Evolutionary conservation across 2,113 vertebrate genomes (phyloP), one percentile per base, ranked within the genome.

Genomic region (Callospermophilus lateralis): DNA sequence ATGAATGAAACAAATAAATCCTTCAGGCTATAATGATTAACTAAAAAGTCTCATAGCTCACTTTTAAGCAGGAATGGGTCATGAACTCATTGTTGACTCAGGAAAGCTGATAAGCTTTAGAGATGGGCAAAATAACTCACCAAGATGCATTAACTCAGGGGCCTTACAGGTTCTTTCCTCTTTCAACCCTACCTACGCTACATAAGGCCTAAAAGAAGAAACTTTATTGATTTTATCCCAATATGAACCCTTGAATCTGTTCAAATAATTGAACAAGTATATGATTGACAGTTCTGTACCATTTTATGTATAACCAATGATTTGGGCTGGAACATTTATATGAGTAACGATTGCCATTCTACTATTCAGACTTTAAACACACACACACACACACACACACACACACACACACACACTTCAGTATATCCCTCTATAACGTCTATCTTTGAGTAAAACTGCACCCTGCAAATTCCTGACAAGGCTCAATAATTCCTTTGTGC

Each of bases 271-370:
- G 13, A 74, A 55, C 16, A 79, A 68, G n/a, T 16, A 6, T 67
- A 26, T 85, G 22, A 65, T 26, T 65, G 70, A 51, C 37, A 85
- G 8, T 78, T 89, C 65, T 48, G 30, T 5, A 84, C 26, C 28
- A 42, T n/a, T 93, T 89, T 68, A 17, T 39, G 45, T 67, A 9
- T 80, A 84, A 85, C 51, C 76, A 4, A 24, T 85, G 48, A 79
- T 68, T 81, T 45, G 37, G 78, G 30, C 53, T 77, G 81, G n/a
- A 70, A 88, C 8, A 42, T 73, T 89, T 88, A 79, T 39, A 65
- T 77, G 30, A 72, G 37, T 61, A 89, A 78, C 53, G 63, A 55
- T 63, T 96, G 80, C 32, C 72, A 48, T n/a, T 76, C 73, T 93
- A 51, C 32, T 39, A 58, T 34, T 20, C 20, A 93, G 70, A 73